Conservation (phyloP, 2,888 invertebrate genomes). For the Drosophila nr. perissopoda region DNA sequence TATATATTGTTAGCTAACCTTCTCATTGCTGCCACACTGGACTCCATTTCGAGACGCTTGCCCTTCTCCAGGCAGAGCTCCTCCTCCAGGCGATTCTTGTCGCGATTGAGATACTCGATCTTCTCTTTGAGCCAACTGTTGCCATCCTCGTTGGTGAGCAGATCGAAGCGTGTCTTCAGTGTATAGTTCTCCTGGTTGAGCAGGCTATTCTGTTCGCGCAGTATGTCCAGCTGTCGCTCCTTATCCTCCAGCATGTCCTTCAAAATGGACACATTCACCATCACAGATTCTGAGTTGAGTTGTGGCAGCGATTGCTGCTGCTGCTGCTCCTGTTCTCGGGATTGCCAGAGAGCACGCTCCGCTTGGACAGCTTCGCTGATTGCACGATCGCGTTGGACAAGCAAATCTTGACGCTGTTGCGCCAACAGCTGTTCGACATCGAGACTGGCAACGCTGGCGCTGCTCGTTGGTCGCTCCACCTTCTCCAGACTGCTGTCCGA, state of each 20-base stretch:
- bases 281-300: constrained; percentile 81
- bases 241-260: constrained; percentile 89
- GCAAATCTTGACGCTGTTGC: constrained; percentile 88
- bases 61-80: constrained; percentile 84
- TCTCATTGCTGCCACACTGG: constrained; percentile 85
- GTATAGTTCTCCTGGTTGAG: constrained; percentile 88
- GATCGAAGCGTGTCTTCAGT: constrained; percentile 89
- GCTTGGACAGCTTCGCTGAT: constrained; percentile 86
- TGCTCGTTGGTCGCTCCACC: constrained; percentile 88
- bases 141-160: constrained; percentile 88
- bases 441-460: constrained; percentile 67
- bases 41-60: constrained; percentile 85
- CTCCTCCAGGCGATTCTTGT: constrained; percentile 85
- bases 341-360: constrained; percentile 84
- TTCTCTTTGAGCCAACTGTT: constrained; percentile 85
- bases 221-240: constrained; percentile 88
- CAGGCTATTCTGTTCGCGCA: constrained; percentile 87
- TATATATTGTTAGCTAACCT: constrained; percentile 73
- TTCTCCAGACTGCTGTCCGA: constrained; percentile 92
- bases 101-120: constrained; percentile 85
- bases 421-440: constrained; percentile 87
- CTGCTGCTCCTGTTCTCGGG: constrained; percentile 48
- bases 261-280: constrained; percentile 88
- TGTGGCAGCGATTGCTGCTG: constrained; percentile 49
- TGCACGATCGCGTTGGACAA: constrained; percentile 86